Evolutionary conservation across 2,113 vertebrate species (phyloP).

Genomic region (Emydura subglobosa): DNA sequence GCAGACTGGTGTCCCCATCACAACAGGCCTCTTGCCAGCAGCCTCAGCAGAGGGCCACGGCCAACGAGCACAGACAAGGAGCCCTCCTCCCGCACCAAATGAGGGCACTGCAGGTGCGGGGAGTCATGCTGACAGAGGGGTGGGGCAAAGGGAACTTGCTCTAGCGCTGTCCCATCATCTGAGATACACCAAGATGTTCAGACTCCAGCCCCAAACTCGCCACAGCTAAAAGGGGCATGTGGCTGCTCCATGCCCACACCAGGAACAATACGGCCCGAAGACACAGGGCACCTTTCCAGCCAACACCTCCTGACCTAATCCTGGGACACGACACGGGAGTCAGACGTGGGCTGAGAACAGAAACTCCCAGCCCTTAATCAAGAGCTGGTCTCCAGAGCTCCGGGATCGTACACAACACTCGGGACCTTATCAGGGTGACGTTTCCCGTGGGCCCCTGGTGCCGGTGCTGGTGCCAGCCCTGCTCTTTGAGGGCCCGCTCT

Average conservation of each 20-base stretch:
- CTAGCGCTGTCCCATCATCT: rapidly evolving
- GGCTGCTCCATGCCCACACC: background rate
- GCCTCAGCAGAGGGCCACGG: background rate
- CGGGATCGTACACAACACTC: background rate
- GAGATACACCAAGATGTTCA: background rate
- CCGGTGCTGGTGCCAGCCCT: slow-evolving; percentile 34
- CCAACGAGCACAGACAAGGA: background rate
- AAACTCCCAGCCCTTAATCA: background rate
- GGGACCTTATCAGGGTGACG: slow-evolving; percentile 51
- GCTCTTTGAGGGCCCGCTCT: slow-evolving; percentile 52
- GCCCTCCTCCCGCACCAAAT: rapidly evolving
- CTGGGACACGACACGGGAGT: background rate
- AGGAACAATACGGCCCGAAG: rapidly evolving
- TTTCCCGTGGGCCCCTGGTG: background rate
- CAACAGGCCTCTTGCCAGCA: background rate
- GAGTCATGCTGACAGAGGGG: background rate
- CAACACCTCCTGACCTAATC: background rate
- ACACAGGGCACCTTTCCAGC: background rate
- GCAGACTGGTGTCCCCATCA: background rate
- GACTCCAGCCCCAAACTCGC: background rate
- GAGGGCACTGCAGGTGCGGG: background rate
- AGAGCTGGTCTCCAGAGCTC: background rate
- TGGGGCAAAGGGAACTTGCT: background rate
- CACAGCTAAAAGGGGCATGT: background rate
- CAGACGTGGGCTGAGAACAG: background rate